phyloP scores from a whole-genome alignment of 2,888 invertebrate genomes.

The Euclidia mi region DNA sequence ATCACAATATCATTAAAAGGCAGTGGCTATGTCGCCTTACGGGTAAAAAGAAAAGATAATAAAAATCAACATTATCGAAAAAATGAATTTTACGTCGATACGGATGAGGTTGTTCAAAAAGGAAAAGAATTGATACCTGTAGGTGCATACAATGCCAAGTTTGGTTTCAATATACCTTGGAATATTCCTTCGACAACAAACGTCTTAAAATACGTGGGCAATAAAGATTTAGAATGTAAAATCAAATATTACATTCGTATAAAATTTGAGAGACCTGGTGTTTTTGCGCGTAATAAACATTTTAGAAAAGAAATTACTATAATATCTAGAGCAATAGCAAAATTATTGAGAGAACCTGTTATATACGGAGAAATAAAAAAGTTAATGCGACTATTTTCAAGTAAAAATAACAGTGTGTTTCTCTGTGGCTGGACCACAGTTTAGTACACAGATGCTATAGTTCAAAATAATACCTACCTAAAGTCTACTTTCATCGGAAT shows the following conservation, averaged over 20 bases:
- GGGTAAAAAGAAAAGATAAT: no score
- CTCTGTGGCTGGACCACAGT: no score
- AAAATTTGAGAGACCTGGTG: conserved; percentile 61
- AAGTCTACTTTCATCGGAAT: no score
- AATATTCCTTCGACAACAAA: conserved; percentile 57
- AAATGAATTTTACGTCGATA: conserved; percentile 46
- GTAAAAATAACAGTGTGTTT: conserved; percentile 52
- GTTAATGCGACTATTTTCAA: conserved; percentile 54
- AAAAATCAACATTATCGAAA: no score
- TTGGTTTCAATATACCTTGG: conserved; percentile 58
- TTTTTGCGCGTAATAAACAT: conserved; percentile 57
- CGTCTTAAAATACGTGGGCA: conserved; percentile 25
- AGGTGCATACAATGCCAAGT: conserved; percentile 56
- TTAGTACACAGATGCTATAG: no score
- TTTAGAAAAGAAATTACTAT: conserved; percentile 61
- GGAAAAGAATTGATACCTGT: neutral
- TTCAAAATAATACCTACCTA: conserved; percentile 47
- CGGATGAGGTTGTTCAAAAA: conserved; percentile 8
- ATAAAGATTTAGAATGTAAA: conserved; percentile 41
- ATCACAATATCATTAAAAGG: conserved; percentile 57
- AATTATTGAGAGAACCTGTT: conserved; percentile 50
- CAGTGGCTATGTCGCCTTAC: no score
- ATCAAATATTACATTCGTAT: conserved; percentile 65
- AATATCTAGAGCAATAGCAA: conserved; percentile 53
- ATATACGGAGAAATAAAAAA: conserved; percentile 59